Percentiles rank a stretch among this genome's conserved stretches.
These are phyloP conservation scores for Sakesphorus luctuosus DNA, from an alignment of 2,113 vertebrate species.

Conservation along the genomic window DNA sequence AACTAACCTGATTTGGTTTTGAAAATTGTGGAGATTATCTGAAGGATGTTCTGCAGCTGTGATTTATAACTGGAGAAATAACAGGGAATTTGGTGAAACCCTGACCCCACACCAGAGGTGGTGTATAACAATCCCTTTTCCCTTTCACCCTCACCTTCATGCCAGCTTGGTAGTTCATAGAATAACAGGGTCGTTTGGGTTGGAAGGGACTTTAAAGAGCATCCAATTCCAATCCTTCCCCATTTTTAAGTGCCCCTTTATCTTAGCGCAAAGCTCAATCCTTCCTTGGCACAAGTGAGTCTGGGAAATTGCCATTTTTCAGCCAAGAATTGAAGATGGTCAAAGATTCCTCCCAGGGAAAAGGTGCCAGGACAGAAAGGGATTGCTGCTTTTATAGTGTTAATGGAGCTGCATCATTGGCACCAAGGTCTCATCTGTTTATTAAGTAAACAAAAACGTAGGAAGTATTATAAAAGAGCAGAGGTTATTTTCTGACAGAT, in stretches of 20 bases:
- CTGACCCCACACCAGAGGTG: not conserved
- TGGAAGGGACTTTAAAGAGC: not conserved
- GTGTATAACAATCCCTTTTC: not conserved
- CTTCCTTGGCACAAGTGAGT: too few species aligned
- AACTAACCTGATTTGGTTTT: not conserved
- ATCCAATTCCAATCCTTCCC: not conserved
- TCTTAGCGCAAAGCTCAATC: too few species aligned
- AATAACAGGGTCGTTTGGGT: not conserved
- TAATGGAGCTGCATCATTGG: too few species aligned
- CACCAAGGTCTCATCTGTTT: not conserved
- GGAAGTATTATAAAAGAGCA: not conserved
- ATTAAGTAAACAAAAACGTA: not conserved
- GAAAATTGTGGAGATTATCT: not conserved
- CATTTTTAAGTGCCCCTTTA: too few species aligned
- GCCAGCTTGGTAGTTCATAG: not conserved
- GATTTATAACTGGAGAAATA: not conserved
- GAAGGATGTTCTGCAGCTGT: not conserved
- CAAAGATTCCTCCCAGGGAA: too few species aligned
- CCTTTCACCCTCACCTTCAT: not conserved
- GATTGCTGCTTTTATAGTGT: too few species aligned
- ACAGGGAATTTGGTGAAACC: not conserved
- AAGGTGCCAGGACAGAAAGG: too few species aligned
- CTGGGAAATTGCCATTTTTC: too few species aligned
- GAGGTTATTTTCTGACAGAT: constrained; percentile 12
- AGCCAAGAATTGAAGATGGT: too few species aligned